phyloP scores from a whole-genome alignment of 2,113 vertebrate genomes.

The Corythornis cristatus region DNA sequence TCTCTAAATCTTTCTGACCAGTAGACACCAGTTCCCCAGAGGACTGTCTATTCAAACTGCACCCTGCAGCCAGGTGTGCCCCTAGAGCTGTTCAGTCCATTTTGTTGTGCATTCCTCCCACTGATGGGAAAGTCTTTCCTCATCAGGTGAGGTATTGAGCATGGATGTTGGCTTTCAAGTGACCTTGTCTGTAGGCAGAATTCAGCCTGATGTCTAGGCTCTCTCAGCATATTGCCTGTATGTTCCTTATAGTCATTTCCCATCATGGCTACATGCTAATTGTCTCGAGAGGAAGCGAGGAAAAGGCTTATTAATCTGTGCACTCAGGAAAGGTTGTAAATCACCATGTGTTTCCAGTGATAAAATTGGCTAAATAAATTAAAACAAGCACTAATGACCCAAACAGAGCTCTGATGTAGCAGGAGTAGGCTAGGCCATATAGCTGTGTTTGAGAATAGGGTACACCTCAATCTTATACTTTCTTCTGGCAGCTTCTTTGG shows the following conservation, averaged over 20 bases:
- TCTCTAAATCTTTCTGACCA: background rate
- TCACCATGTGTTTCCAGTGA: conserved; percentile 64
- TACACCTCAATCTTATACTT: background rate
- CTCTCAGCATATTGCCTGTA: conserved; percentile 1
- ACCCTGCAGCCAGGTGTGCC: background rate
- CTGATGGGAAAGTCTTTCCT: background rate
- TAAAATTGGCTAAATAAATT: conserved; percentile 75
- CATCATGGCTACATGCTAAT: conserved; percentile 64
- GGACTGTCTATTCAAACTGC: background rate
- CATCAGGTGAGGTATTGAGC: background rate
- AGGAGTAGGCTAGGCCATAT: conserved; percentile 31
- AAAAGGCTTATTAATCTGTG: conserved; percentile 71
- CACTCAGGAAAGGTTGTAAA: conserved; percentile 66
- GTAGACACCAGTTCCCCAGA: background rate
- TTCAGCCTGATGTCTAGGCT: background rate
- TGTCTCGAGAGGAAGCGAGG: conserved; percentile 69
- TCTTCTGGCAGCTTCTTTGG: background rate
- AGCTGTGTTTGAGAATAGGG: background rate
- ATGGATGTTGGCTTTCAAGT: background rate
- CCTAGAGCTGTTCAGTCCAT: background rate
- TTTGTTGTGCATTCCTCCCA: background rate
- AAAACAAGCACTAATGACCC: conserved; percentile 74
- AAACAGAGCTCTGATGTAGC: conserved; percentile 62
- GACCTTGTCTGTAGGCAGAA: background rate
- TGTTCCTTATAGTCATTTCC: conserved; percentile 57